Base-by-base conservation (phyloP, 2,797 vertebrate species). In the Hephaestus fuliginosus region DNA sequence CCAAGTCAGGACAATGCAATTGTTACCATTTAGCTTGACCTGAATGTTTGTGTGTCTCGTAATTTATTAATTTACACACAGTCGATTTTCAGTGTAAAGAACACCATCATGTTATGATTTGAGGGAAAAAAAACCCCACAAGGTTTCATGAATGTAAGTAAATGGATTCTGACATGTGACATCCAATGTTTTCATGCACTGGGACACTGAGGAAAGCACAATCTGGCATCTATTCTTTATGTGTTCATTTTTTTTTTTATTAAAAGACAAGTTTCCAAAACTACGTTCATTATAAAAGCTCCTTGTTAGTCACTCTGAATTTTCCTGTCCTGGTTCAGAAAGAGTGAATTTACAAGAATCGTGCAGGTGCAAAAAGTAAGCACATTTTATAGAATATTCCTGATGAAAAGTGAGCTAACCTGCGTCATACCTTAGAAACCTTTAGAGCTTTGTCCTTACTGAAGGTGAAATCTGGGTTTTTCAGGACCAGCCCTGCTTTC, bases 391-490 rank as follows among this genome's bases (percentile, higher is more conserved):
- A 25, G 1, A 25, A 25, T 25, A 25, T 25, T 25, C 25, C 25
- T 25, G 25, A 25, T 25, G 25, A 25, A 25, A 25, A 25, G 25
- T 25, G 25, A 25, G 25, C 25, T 25, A 39, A 74, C 28, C 20
- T 2, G 14, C 1, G 4, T 77, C 81, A 13, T 64, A 93, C 92
- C 92, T 90, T 89, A 2, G 87, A 88, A 48, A 74, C 77, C 48
- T 89, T 90, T 10, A 85, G 28, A 41, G 53, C 53, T 82, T 74
- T 90, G 17, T 83, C 70, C 36, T 80, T 82, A 22, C 66, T 64
- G 63, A 87, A 89, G 18, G 55, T 0, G 33, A 91, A 86, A 36
- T 92, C 92, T 58, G 89, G 80, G 56, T 91, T 91, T 74, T 90
- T 93, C 0, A 90, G 78, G 0, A 90, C 74, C 3, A 92, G 86